Conservation (phyloP, 2,797 vertebrate species). For the Macroramphosus scolopax region DNA sequence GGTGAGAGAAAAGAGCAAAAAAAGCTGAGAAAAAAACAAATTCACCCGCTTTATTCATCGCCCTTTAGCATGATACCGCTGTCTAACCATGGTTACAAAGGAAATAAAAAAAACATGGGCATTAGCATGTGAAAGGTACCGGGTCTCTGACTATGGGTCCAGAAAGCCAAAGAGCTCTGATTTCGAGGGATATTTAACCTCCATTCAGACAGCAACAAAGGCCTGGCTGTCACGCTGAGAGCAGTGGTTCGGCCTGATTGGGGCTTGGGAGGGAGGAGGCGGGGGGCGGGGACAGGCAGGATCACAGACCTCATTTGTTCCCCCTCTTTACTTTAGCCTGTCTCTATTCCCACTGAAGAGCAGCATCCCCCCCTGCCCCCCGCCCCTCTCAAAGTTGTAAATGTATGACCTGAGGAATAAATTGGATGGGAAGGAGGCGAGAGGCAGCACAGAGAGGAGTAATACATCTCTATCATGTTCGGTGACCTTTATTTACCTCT, state of each 20-base stretch:
- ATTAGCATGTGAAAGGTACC: slow-evolving; percentile 89
- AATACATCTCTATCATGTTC: slow-evolving; percentile 69
- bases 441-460: slow-evolving; percentile 55
- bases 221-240: slow-evolving; percentile 78
- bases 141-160: slow-evolving; percentile 81
- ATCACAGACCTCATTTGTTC: slow-evolving; percentile 88
- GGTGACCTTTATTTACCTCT: slow-evolving; percentile 76
- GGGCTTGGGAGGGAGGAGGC: slow-evolving; percentile 46
- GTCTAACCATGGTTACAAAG: slow-evolving; percentile 80
- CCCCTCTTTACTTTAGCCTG: slow-evolving; percentile 85
- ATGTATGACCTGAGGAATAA: slow-evolving; percentile 72
- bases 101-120: slow-evolving; percentile 72
- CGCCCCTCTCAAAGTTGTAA: slow-evolving; percentile 64
- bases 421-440: slow-evolving; percentile 68
- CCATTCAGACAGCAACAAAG: slow-evolving; percentile 87
- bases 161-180: slow-evolving; percentile 85
- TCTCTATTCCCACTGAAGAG: slow-evolving; percentile 82
- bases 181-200: slow-evolving; percentile 89
- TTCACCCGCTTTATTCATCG: slow-evolving; percentile 82
- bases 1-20: slow-evolving; percentile 8
- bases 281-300: slow-evolving; percentile 59
- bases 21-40: slow-evolving; percentile 70
- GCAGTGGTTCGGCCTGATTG: slow-evolving; percentile 80
- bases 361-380: slow-evolving; percentile 69
- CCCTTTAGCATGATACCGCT: slow-evolving; percentile 83